Percentiles rank a stretch among this genome's conserved stretches.
Conservation (phyloP, 2,113 vertebrate genomes). For the Aramus guarauna region DNA sequence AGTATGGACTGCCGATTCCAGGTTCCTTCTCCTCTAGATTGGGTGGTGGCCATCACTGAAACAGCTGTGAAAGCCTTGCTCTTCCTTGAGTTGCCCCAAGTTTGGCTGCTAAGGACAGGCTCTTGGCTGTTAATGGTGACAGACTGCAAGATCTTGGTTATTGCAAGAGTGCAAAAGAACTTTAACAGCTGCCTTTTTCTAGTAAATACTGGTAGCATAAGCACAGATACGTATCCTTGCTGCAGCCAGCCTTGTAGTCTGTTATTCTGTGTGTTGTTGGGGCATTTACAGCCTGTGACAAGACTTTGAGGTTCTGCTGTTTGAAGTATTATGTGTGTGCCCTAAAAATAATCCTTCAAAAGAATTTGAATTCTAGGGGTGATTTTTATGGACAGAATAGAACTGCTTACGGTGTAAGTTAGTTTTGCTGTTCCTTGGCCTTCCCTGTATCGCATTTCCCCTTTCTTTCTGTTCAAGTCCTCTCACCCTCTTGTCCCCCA, state of each 20-base stretch:
- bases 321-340: neutral
- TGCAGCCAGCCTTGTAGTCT: neutral
- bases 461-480: neutral
- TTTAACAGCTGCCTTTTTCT: neutral
- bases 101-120: neutral
- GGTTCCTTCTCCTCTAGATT: neutral
- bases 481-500: neutral
- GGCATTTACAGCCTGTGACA: neutral
- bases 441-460: neutral
- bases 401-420: neutral
- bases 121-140: neutral
- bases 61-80: neutral
- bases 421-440: neutral
- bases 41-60: neutral
- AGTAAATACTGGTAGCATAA: neutral
- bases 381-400: neutral
- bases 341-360: neutral
- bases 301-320: neutral
- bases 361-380: neutral
- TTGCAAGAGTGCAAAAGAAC: neutral
- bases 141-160: neutral
- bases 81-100: neutral
- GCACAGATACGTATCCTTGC: neutral
- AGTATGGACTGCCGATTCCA: neutral
- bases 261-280: neutral